Conservation (phyloP, 2,113 vertebrate species). For the Gymnogyps californianus region DNA sequence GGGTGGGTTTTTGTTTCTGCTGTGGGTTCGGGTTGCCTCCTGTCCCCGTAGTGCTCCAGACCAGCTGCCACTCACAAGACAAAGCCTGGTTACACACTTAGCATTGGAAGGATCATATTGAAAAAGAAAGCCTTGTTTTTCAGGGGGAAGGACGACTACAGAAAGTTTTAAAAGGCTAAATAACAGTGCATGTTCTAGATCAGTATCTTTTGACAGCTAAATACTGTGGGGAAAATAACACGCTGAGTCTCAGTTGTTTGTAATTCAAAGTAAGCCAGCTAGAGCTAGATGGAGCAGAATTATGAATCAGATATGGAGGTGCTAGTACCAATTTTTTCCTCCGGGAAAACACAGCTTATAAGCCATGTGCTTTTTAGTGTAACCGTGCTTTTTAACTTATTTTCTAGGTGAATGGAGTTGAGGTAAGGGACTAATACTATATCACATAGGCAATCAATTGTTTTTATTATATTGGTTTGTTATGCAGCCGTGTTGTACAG, state of each 20-base stretch:
- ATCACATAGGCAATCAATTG: accelerated
- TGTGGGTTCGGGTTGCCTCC: neutral
- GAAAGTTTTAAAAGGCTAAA: neutral
- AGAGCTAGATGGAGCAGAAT: neutral
- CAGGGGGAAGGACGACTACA: neutral
- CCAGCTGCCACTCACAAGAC: neutral
- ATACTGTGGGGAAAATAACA: neutral
- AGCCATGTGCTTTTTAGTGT: neutral
- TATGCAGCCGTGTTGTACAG: neutral
- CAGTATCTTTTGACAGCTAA: neutral
- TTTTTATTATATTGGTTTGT: neutral
- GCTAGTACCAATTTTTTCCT: neutral
- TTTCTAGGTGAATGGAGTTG: neutral
- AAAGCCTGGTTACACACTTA: neutral
- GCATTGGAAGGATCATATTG: accelerated
- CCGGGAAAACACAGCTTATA: neutral
- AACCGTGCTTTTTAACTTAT: neutral
- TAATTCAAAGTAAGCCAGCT: neutral
- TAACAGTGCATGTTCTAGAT: neutral
- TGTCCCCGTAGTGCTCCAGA: accelerated
- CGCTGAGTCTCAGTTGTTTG: neutral
- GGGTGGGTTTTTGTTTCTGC: neutral
- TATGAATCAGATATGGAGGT: neutral
- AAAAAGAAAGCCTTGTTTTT: neutral
- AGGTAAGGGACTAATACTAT: neutral